Evolutionary conservation across 64 coral and sea anemone genomes (phyloP).

Genomic region (Porites lutea): DNA sequence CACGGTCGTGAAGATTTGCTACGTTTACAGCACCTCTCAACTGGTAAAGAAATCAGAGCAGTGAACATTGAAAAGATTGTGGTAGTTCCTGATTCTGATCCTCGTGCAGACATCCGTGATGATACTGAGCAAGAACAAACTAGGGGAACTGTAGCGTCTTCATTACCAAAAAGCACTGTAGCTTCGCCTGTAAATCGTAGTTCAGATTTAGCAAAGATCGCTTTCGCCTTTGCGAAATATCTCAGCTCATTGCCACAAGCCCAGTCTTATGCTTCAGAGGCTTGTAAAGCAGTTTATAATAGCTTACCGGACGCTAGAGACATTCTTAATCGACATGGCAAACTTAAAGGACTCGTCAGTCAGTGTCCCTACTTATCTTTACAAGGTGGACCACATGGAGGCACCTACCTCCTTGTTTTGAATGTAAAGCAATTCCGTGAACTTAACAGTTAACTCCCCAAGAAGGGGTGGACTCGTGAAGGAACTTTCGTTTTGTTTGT

Average conservation of each 20-base stretch:
- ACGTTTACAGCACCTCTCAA: neutral
- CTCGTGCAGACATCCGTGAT: neutral
- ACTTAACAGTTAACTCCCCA: neutral
- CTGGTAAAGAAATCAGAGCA: neutral
- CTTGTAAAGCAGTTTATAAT: constrained; percentile 42
- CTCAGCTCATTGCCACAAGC: neutral
- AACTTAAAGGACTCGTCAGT: constrained; percentile 49
- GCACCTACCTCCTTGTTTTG: constrained; percentile 25
- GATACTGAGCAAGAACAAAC: neutral
- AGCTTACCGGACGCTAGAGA: constrained; percentile 52
- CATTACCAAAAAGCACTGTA: neutral
- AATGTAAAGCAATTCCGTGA: constrained; percentile 15
- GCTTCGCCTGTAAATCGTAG: neutral
- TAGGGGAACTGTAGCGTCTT: neutral
- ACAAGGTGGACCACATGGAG: constrained; percentile 37
- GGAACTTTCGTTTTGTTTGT: neutral
- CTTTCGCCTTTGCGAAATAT: constrained; percentile 37
- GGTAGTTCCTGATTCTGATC: neutral
- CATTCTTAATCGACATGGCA: constrained; percentile 43
- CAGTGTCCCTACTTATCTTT: constrained; percentile 72
- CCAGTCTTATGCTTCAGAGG: constrained; percentile 21
- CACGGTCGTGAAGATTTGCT: neutral
- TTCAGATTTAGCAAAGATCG: neutral
- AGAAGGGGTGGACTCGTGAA: neutral
- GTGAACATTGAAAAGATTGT: constrained; percentile 42